Evolutionary conservation across 2,888 invertebrate genomes (phyloP).

Genomic region (Branchinecta sandiegonensis): DNA sequence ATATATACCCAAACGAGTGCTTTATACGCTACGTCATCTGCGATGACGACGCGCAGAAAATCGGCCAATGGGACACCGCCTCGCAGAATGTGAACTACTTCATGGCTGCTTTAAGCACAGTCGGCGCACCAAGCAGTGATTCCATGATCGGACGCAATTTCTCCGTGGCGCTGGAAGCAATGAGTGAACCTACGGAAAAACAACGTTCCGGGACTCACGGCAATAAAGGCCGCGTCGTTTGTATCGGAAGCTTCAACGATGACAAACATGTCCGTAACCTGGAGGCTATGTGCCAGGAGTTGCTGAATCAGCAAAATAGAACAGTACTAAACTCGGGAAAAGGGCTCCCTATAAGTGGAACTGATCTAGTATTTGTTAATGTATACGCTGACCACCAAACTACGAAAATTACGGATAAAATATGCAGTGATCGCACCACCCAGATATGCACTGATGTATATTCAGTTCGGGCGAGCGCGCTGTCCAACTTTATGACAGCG

Average conservation of each 20-base stretch:
- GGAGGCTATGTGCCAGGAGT: slow-evolving; percentile 70
- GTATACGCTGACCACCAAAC: slow-evolving; percentile 55
- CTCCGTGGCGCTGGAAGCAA: slow-evolving; percentile 65
- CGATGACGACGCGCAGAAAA: slow-evolving; percentile 18
- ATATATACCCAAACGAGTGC: slow-evolving; percentile 82
- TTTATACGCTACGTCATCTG: slow-evolving; percentile 42
- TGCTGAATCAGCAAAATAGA: slow-evolving; percentile 60
- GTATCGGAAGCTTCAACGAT: slow-evolving; percentile 74
- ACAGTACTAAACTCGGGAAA: slow-evolving; percentile 32
- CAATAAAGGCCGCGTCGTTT: slow-evolving; percentile 67
- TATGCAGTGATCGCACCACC: slow-evolving; percentile 45
- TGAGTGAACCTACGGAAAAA: slow-evolving; percentile 63
- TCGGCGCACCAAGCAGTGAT: slow-evolving; percentile 53
- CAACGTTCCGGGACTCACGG: slow-evolving; percentile 36
- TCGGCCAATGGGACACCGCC: slow-evolving; percentile 22
- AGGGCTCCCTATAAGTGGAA: slow-evolving; percentile 61
- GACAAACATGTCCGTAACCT: slow-evolving; percentile 70
- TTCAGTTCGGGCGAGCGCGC: slow-evolving; percentile 46
- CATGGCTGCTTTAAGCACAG: slow-evolving; percentile 46
- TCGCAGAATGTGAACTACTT: slow-evolving; percentile 22
- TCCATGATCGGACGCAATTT: slow-evolving; percentile 51
- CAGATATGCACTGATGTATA: slow-evolving; percentile 31
- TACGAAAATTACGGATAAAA: slow-evolving; percentile 20
- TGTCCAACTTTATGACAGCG: slow-evolving; percentile 15
- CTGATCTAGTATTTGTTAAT: slow-evolving; percentile 78